Evolutionary conservation across 2,113 vertebrate genomes (phyloP), one percentile per base, ranked within the genome.

Genomic region (Ctenodactylus gundi): DNA sequence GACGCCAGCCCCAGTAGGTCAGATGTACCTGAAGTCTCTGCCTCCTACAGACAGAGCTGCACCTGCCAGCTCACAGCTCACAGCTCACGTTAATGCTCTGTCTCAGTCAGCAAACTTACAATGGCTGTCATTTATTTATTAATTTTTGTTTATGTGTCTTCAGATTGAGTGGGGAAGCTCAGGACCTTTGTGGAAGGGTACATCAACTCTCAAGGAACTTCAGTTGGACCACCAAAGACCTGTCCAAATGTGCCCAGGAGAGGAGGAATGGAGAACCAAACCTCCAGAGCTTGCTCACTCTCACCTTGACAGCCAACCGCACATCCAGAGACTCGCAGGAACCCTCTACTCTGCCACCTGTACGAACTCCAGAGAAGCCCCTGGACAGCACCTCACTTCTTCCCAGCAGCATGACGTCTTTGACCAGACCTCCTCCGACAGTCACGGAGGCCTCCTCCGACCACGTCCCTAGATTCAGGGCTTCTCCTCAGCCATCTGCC

Each of bases 301-400:
- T 68, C 34, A n/a, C 34, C 55, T 90, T 31, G 23, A 36, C 1
- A 4, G 21, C 17, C 2, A 39, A 20, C 14, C 34, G 6, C 1
- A 49, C 23, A 36, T 39, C 49, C 41, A 41, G 3, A 41, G 62
- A 44, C 31, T n/a, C 73, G 36, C 27, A 25, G 39, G 23, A 41
- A 6, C 10, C 39, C 27, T 81, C 64, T 86, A n/a, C 31, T 75
- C 58, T 67, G 51, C 76, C 77, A 70, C n/a, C 9, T 9, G 31
- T 67, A 67, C 62, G 13, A 67, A 92, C 73, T 77, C 90, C 82
- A 83, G 55, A 68, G 77, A 73, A 57, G 29, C 51, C 53, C 17
- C 23, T 1, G 6, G 1, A 78, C 8, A 84, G 57, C 46, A 4
- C 17, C 34, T 29, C 57, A 68, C 3, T 7, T 4, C 11, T 21